Percentiles rank a stretch among this genome's conserved stretches.
Evolutionary conservation across 2,797 vertebrate genomes (phyloP).

Genomic region (Atherinosoma microstoma): DNA sequence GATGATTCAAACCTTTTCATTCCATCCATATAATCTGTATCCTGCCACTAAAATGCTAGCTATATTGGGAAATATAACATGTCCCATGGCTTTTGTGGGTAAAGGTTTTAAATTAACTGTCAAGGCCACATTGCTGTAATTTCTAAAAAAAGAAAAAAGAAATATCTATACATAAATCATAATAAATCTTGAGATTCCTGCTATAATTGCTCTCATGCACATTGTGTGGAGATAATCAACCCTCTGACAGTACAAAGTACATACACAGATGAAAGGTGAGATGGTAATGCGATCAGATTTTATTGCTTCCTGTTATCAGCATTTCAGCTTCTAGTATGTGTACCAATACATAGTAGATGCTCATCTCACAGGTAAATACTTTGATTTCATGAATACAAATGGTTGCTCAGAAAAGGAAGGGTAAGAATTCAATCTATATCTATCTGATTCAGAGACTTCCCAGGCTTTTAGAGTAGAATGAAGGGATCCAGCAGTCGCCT

Average conservation of each 20-base stretch:
- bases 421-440: constrained; percentile 78
- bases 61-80: constrained; percentile 24
- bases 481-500: constrained; percentile 58
- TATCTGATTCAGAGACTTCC: constrained; percentile 72
- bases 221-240: constrained; percentile 67
- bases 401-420: constrained; percentile 70
- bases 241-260: constrained; percentile 72
- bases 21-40: constrained; percentile 46
- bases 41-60: constrained; percentile 52
- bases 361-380: constrained; percentile 81
- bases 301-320: constrained; percentile 78
- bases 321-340: constrained; percentile 73
- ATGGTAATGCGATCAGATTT: constrained; percentile 76
- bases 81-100: constrained; percentile 52
- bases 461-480: constrained; percentile 65
- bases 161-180: constrained; percentile 18
- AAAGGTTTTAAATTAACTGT: constrained; percentile 68
- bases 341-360: constrained; percentile 75
- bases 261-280: constrained; percentile 80
- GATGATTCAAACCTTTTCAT: constrained; percentile 45
- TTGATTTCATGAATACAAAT: constrained; percentile 83
- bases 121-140: constrained; percentile 67
- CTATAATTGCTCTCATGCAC: constrained; percentile 64
- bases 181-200: constrained; percentile 65
- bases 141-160: constrained; percentile 55